Conservation (phyloP, 2,888 invertebrate genomes). For the Thelaira solivaga region DNA sequence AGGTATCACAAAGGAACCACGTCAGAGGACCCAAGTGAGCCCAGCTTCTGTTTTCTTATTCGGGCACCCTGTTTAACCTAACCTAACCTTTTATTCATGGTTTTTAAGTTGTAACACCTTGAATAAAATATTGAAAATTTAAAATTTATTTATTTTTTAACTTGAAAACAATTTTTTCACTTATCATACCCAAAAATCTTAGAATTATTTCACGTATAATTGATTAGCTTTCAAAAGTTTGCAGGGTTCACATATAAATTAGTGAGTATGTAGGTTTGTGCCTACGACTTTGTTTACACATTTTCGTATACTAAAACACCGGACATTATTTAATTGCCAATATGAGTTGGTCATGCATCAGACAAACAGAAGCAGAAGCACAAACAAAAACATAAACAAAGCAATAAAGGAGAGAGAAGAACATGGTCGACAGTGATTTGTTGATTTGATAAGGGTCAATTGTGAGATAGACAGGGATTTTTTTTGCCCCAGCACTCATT, state of each 20-base stretch:
- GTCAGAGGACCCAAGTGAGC: too few relatives aligned
- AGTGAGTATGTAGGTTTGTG: neutral
- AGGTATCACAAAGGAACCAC: too few relatives aligned
- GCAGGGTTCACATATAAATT: neutral
- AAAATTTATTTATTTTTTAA: too few relatives aligned
- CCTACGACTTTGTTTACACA: neutral
- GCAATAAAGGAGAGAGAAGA: constrained; percentile 5
- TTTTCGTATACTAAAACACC: constrained; percentile 26
- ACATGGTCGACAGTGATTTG: constrained; percentile 57
- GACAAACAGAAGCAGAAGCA: constrained; percentile 27
- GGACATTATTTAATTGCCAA: constrained; percentile 65
- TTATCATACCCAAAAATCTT: too few relatives aligned
- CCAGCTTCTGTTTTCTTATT: too few relatives aligned
- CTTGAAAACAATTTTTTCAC: too few relatives aligned
- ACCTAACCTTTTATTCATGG: too few relatives aligned
- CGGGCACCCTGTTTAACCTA: too few relatives aligned
- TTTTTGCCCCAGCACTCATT: neutral
- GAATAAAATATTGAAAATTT: too few relatives aligned
- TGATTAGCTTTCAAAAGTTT: too few relatives aligned
- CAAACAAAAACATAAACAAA: constrained; percentile 17
- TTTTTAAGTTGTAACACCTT: too few relatives aligned
- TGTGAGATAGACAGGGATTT: constrained; percentile 6
- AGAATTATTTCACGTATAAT: too few relatives aligned
- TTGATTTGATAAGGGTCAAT: constrained; percentile 61
- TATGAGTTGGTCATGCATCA: constrained; percentile 60